Base-by-base conservation (phyloP, 2,113 vertebrate genomes). In the Chitala chitala region DNA sequence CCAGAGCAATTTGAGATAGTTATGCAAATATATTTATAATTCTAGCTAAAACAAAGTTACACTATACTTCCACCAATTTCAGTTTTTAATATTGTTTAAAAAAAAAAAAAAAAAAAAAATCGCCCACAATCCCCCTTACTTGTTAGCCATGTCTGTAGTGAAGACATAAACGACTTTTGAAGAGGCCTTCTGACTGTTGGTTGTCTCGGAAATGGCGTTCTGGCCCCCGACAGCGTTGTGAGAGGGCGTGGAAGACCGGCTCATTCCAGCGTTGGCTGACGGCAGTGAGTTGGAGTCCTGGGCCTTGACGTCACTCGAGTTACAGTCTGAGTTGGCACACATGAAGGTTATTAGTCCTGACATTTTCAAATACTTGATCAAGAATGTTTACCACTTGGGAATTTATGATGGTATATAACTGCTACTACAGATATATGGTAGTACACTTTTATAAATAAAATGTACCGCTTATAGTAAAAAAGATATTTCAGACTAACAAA, bases 121-220 rank as follows among this genome's bases (percentile, higher is more conserved):
- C n/a, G 33, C 66, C 24, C 22, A 40, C 13, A 33, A 58, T 15
- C 9, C 26, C 77, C 84, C 95, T 95, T 92, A 99, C 96, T 97
- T 98, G 91, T 99, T 99, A 81, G 96, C 96, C 94, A 98, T 96
- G 83, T 98, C 94, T 81, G 97, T 99, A 86, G 96, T 97, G 87
- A 99, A 99, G 86, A 99, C 96, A n/a, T 98, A 98, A 84, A 97
- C 94, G 76, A 98, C 93, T 92, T 98, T 98, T 82, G 94, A 91
- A 78, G 92, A 93, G 73, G 92, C 90, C 90, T 99, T 99, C 88
- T 95, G 95, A 71, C 91, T 89, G 33, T 92, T 90, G 59, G 89
- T 79, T 4, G 48, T 84, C 71, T 99, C 96, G 58, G 94, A 88
- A 81, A 88, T 82, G 73, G 94, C 83, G 80, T 93, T 91, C 73